phyloP scores from a whole-genome alignment of 1,140 invertebrate genomes.

The Cotesia vestalis region DNA sequence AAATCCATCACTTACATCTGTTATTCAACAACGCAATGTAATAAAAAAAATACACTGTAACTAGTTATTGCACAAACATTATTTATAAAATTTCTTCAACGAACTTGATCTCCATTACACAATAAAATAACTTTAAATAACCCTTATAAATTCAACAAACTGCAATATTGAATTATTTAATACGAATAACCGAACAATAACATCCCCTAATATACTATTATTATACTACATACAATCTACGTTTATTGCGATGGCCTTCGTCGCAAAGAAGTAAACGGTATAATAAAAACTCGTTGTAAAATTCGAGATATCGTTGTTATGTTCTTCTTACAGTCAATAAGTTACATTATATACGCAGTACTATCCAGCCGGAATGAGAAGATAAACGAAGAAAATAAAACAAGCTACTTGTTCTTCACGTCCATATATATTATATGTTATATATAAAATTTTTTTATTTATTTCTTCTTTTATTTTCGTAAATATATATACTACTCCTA shows the following conservation, averaged over 20 bases:
- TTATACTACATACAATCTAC: not conserved
- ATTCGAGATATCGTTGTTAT: slow-evolving; percentile 7
- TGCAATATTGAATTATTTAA: not conserved
- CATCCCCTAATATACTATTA: too few relatives aligned
- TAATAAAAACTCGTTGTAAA: slow-evolving; percentile 21
- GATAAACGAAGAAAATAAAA: slow-evolving; percentile 20
- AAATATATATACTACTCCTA: slow-evolving; percentile 20
- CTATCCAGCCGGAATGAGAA: not conserved
- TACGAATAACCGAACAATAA: too few relatives aligned
- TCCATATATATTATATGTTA: too few relatives aligned
- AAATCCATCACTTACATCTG: too few relatives aligned
- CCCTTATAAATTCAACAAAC: not conserved
- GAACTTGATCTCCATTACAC: not conserved
- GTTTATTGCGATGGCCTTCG: slow-evolving; percentile 3
- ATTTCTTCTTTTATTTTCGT: slow-evolving; percentile 21
- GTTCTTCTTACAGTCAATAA: not conserved
- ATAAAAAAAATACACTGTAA: slow-evolving; percentile 45
- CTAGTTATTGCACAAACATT: slow-evolving; percentile 33
- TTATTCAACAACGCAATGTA: not conserved
- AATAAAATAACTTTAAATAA: slow-evolving; percentile 6
- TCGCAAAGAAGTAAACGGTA: slow-evolving; percentile 14
- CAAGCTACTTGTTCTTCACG: not conserved
- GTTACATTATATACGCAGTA: not conserved
- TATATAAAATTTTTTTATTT: not conserved
- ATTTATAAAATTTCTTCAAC: not conserved